Percentiles rank a stretch among this genome's conserved stretches.
phyloP scores from a whole-genome alignment of 2,797 vertebrate species.

The Myiotriccus ornatus region DNA sequence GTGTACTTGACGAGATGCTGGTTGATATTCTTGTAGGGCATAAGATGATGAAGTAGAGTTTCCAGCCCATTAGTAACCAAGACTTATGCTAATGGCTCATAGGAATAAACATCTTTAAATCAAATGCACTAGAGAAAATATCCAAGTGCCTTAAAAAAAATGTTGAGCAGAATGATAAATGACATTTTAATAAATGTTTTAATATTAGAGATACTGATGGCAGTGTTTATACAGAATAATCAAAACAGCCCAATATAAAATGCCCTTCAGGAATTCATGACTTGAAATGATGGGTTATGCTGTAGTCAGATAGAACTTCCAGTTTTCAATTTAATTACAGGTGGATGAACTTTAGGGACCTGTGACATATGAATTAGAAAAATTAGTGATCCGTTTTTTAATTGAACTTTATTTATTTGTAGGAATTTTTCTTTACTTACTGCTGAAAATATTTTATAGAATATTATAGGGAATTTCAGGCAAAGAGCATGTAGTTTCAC shows the following conservation, averaged over 20 bases:
- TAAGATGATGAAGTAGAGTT: neutral
- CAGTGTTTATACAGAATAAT: neutral
- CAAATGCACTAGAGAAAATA: neutral
- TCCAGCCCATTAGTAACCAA: constrained; percentile 20
- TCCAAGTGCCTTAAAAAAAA: neutral
- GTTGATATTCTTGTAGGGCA: neutral
- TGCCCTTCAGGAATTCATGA: neutral
- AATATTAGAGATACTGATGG: neutral
- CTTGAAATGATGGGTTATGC: neutral
- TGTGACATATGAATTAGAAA: neutral
- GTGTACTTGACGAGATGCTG: neutral
- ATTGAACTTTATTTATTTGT: neutral
- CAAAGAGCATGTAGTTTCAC: neutral
- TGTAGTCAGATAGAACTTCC: neutral
- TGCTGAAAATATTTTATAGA: neutral
- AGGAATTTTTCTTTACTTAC: neutral
- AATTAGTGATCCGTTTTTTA: neutral
- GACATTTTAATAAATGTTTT: constrained; percentile 18
- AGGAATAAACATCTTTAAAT: constrained; percentile 35
- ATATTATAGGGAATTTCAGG: neutral
- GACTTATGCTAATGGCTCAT: constrained; percentile 1
- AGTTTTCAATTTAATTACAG: neutral
- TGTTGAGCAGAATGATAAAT: neutral
- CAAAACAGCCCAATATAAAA: neutral
- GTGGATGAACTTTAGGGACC: neutral